Conservation (phyloP, 1,140 invertebrate species). For the Pachypeltis micranthus region DNA sequence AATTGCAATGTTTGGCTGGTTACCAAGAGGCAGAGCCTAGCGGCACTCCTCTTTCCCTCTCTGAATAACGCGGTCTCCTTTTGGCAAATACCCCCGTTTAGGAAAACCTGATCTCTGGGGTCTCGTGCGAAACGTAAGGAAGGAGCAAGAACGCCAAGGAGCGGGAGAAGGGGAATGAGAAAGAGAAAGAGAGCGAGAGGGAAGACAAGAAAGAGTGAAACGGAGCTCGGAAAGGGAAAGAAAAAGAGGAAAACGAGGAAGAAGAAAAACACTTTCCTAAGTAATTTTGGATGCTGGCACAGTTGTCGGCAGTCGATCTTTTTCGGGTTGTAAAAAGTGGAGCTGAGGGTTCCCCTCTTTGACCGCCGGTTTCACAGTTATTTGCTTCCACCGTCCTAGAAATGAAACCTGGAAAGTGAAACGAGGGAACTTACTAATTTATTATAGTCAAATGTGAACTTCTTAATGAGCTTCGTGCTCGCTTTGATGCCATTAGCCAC, state of each 20-base stretch:
- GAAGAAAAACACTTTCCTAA: not conserved
- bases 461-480: no score
- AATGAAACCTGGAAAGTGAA: no score
- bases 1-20: not conserved
- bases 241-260: not conserved
- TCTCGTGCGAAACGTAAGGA: not conserved
- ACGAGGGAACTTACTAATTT: no score
- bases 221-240: not conserved
- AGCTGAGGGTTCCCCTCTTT: not conserved
- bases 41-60: not conserved
- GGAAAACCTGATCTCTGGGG: not conserved
- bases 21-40: not conserved
- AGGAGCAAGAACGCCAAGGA: no score
- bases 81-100: not conserved
- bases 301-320: not conserved
- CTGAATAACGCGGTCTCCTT: conserved; percentile 1
- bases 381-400: not conserved
- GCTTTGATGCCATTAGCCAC: no score
- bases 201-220: not conserved
- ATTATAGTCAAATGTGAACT: no score
- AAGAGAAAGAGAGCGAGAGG: not conserved
- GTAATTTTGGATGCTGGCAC: not conserved
- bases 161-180: not conserved
- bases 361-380: not conserved
- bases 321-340: not conserved